These are phyloP conservation scores for Ameiurus melas DNA, from an alignment of 2,113 vertebrate genomes.

Conservation along the genomic window DNA sequence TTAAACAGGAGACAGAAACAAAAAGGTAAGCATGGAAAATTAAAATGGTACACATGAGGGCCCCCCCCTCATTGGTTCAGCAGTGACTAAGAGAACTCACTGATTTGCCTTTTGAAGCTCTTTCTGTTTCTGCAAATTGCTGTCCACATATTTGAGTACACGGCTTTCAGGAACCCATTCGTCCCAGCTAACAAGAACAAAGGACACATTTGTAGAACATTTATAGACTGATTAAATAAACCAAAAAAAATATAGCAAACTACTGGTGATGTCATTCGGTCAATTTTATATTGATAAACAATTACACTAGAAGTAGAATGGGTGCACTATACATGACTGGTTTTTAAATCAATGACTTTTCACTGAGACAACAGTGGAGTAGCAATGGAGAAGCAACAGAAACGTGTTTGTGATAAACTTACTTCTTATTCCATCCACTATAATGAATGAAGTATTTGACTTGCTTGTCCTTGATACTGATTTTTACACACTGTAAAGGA, in stretches of 20 bases:
- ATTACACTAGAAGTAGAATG: not conserved
- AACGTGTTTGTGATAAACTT: constrained; percentile 66
- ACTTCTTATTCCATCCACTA: constrained; percentile 99
- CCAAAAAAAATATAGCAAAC: not conserved
- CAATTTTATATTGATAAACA: not conserved
- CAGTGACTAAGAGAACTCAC: constrained; percentile 75
- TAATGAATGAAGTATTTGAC: constrained; percentile 99
- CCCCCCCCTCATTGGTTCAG: not conserved
- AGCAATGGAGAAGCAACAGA: not conserved
- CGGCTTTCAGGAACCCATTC: constrained; percentile 99
- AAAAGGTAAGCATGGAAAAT: not conserved
- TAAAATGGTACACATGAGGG: not conserved
- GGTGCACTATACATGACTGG: not conserved
- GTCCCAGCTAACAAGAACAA: constrained; percentile 85
- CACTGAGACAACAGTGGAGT: not conserved
- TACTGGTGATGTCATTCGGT: not conserved
- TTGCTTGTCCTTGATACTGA: constrained; percentile 99
- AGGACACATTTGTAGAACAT: constrained; percentile 26
- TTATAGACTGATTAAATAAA: not conserved
- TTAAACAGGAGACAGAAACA: not conserved
- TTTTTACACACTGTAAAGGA: constrained; percentile 92
- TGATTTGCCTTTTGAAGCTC: constrained; percentile 99
- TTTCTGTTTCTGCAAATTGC: constrained; percentile 98
- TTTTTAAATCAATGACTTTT: not conserved
- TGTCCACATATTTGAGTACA: constrained; percentile 99